These are phyloP conservation scores for Tenthredo scrophulariae DNA, from an alignment of 2,888 invertebrate genomes.

Conservation along the genomic window DNA sequence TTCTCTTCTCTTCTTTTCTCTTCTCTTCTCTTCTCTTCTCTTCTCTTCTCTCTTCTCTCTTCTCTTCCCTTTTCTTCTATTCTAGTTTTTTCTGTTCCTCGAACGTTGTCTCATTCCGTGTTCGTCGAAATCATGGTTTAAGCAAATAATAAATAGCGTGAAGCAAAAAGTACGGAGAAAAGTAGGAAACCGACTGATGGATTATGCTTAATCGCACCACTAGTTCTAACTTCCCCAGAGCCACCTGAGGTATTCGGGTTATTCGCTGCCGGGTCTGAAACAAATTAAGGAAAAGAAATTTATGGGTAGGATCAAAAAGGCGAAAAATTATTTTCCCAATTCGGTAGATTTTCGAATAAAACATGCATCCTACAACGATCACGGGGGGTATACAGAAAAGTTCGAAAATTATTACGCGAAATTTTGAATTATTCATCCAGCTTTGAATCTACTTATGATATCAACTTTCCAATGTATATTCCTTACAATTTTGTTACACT, in stretches of 20 bases:
- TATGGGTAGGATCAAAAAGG: not conserved
- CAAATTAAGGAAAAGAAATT: not conserved
- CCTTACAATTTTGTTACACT: not conserved
- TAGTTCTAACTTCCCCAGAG: not conserved
- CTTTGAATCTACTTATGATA: not conserved
- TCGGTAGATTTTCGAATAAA: not conserved
- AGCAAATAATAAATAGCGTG: not conserved
- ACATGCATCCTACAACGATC: not conserved
- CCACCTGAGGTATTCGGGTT: not conserved
- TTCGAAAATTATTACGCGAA: not conserved
- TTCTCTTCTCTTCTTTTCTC: not conserved
- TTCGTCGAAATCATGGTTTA: not conserved
- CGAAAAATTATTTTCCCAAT: not conserved
- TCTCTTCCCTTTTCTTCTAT: not conserved
- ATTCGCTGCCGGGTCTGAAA: conserved; percentile 11
- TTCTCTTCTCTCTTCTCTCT: too few relatives aligned
- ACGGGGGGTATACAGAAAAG: not conserved
- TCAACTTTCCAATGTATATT: not conserved
- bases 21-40: not conserved
- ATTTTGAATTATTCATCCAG: not conserved
- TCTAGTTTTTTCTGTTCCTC: not conserved
- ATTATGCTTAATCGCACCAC: not conserved
- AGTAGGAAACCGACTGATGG: conserved; percentile 5
- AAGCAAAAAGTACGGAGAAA: conserved; percentile 3
- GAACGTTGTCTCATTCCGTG: not conserved